A percentile compares a stretch with the other conserved stretches of the same genome.
phyloP scores from a whole-genome alignment of 2,888 invertebrate genomes.

The Ecdyonurus torrentis region DNA sequence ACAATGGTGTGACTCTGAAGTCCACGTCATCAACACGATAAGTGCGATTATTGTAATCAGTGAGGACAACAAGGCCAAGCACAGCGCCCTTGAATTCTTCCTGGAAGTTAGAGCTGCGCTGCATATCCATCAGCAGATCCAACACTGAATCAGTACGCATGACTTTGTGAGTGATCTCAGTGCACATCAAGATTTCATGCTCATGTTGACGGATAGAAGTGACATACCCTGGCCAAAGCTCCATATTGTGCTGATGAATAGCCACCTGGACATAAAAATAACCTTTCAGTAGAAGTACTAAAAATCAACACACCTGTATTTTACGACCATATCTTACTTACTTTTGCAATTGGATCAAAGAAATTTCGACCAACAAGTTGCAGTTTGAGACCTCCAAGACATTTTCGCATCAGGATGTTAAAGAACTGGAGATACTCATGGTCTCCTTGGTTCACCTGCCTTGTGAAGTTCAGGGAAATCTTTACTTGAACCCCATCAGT shows the following conservation, averaged over 20 bases:
- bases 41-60: constrained; percentile 59
- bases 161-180: constrained; percentile 70
- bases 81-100: constrained; percentile 16
- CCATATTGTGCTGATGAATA: constrained; percentile 42
- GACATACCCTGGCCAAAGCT: too few species aligned
- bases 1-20: constrained; percentile 37
- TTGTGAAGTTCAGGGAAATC: too few species aligned
- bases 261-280: constrained; percentile 34
- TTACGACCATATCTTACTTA: too few species aligned
- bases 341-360: constrained; percentile 50
- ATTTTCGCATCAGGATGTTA: constrained; percentile 59
- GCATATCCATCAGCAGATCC: constrained; percentile 36
- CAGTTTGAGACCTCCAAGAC: constrained; percentile 44
- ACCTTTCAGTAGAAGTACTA: too few species aligned
- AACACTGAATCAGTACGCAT: constrained; percentile 59
- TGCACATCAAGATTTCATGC: constrained; percentile 50
- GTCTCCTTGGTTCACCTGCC: too few species aligned
- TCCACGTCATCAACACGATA: constrained; percentile 60
- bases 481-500: too few species aligned
- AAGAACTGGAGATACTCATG: constrained; percentile 56
- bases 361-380: constrained; percentile 56
- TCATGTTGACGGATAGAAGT: constrained; percentile 77
- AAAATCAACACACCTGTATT: too few species aligned
- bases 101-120: constrained; percentile 7
- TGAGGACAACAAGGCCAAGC: constrained; percentile 44